Evolutionary conservation across 2,797 vertebrate species (phyloP).

Genomic region (Lepilemur septentrionalis): DNA sequence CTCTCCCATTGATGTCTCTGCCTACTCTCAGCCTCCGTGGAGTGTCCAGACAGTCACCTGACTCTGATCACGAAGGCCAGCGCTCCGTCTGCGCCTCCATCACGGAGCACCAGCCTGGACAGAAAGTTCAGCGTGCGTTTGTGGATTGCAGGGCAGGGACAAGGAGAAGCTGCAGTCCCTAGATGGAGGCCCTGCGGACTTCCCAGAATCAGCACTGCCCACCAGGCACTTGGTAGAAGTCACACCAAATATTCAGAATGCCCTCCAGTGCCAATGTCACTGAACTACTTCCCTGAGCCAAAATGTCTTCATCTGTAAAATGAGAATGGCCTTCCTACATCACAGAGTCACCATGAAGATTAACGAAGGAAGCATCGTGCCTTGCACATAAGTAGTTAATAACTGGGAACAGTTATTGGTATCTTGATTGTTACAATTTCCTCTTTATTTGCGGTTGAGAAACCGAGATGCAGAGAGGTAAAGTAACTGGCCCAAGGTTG

Average conservation of each 20-base stretch:
- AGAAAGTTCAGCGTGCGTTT: rapidly evolving
- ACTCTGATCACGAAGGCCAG: not conserved
- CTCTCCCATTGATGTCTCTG: not conserved
- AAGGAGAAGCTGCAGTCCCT: not conserved
- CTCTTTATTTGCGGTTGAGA: not conserved
- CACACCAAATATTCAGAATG: not conserved
- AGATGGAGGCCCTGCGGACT: not conserved
- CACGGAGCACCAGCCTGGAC: not conserved
- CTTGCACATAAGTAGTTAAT: not conserved
- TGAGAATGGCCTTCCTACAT: not conserved
- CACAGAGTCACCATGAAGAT: not conserved
- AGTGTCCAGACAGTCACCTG: not conserved
- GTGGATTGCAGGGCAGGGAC: rapidly evolving
- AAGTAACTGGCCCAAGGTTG: not conserved
- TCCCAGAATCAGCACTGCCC: too few relatives aligned
- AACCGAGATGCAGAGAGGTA: not conserved
- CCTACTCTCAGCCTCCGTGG: not conserved
- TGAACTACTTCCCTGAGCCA: not conserved
- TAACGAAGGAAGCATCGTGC: not conserved
- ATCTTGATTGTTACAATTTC: not conserved
- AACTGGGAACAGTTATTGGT: not conserved
- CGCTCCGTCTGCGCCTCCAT: not conserved
- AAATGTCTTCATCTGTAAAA: not conserved
- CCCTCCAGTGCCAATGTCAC: not conserved
- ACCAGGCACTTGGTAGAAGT: not conserved